phyloP scores from a whole-genome alignment of 2,113 vertebrate species.

The Trogon surrucura region DNA sequence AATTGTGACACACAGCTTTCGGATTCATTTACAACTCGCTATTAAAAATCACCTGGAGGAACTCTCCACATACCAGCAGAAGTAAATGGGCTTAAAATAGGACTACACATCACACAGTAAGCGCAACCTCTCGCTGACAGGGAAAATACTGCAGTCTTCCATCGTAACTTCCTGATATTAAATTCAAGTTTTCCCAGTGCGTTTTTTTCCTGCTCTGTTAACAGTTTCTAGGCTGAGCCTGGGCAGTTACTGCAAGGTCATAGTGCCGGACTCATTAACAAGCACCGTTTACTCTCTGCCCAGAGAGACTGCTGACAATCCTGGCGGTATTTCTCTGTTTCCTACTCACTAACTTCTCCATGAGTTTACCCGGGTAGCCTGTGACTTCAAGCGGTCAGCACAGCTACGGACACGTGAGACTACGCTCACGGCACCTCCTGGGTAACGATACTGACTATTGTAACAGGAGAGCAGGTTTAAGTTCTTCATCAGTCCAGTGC shows the following conservation, averaged over 20 bases:
- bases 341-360: not conserved
- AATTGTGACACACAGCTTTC: not conserved
- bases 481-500: not conserved
- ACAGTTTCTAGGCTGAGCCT: not conserved
- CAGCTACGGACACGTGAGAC: accelerated
- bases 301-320: not conserved
- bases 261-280: not conserved
- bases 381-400: not conserved
- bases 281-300: not conserved
- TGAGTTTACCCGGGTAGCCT: not conserved
- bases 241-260: not conserved
- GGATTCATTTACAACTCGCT: not conserved
- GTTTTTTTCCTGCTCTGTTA: not conserved
- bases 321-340: not conserved
- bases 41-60: not conserved
- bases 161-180: not conserved
- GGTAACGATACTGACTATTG: not conserved
- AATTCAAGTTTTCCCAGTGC: not conserved
- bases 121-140: not conserved
- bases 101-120: not conserved
- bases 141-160: not conserved
- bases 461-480: not conserved
- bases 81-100: not conserved
- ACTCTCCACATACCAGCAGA: not conserved
- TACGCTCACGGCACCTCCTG: not conserved